Evolutionary conservation across 2,888 invertebrate genomes (phyloP).

Genomic region (Melinaea marsaeus): DNA sequence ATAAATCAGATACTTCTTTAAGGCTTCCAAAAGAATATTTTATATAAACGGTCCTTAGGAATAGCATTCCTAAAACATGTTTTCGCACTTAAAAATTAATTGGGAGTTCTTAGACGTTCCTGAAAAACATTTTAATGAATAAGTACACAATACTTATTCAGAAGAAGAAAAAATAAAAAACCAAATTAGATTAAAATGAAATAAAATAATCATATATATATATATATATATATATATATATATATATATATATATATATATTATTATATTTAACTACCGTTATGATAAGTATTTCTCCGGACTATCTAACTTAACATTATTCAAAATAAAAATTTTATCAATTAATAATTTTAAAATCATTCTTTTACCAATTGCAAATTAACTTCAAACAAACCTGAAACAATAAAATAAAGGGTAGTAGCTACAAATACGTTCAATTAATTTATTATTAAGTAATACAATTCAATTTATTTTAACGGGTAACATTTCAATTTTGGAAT

Average conservation of each 20-base stretch:
- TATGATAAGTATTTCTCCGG: too few relatives aligned
- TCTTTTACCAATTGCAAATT: too few relatives aligned
- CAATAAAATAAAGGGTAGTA: background rate
- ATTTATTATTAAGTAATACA: conserved; percentile 6
- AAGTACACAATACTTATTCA: background rate
- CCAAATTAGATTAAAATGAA: too few relatives aligned
- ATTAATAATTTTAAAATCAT: too few relatives aligned
- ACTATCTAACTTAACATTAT: too few relatives aligned
- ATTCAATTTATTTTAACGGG: conserved; percentile 2
- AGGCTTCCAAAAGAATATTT: background rate
- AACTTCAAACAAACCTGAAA: too few relatives aligned
- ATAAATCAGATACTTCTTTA: background rate
- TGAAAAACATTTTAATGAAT: background rate
- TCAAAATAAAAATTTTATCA: too few relatives aligned
- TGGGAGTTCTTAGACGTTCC: background rate
- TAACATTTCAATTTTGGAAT: background rate
- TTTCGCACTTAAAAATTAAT: conserved; percentile 3
- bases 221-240: too few relatives aligned
- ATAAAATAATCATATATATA: too few relatives aligned
- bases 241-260: too few relatives aligned
- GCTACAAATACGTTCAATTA: background rate
- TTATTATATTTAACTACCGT: too few relatives aligned
- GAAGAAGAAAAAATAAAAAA: too few relatives aligned
- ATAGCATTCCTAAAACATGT: conserved; percentile 4
- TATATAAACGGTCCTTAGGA: background rate